These are phyloP conservation scores for Poecile atricapillus DNA, from an alignment of 2,113 vertebrate species.

Conservation along the genomic window DNA sequence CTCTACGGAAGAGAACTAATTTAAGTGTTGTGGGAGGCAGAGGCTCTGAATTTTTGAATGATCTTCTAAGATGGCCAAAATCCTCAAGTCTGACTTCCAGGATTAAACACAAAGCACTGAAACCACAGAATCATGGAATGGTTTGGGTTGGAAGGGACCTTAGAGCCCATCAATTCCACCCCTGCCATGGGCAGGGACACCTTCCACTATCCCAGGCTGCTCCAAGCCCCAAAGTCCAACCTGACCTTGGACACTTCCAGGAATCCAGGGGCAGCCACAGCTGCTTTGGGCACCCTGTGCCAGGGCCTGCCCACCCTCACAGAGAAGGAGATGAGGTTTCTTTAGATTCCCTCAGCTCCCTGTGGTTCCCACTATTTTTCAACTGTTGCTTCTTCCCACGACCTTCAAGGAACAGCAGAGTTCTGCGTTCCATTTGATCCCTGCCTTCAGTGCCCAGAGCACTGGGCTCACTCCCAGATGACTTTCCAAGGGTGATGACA, in stretches of 20 bases:
- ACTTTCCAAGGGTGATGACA: background rate
- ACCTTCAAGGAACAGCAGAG: background rate
- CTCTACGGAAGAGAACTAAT: background rate
- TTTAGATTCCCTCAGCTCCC: background rate
- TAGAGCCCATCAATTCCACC: fast-evolving
- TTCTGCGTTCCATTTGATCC: background rate
- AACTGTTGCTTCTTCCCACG: background rate
- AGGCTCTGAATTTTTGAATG: background rate
- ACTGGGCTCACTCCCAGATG: background rate
- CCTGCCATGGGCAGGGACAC: background rate
- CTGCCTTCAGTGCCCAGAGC: background rate
- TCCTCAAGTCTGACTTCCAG: background rate
- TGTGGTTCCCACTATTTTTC: background rate
- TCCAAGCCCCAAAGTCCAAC: fast-evolving
- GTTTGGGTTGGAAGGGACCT: background rate
- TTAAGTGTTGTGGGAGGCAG: background rate
- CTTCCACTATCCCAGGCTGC: background rate
- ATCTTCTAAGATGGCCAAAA: background rate
- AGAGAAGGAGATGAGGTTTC: background rate
- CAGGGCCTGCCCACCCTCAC: background rate
- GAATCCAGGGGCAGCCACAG: background rate
- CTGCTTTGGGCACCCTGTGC: background rate
- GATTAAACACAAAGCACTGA: background rate
- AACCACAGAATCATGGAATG: background rate
- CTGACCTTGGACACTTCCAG: background rate